A percentile compares a stretch with the other conserved stretches of the same genome.
Evolutionary conservation across 2,888 invertebrate genomes (phyloP).

Genomic region (Neoscelio sp.): DNA sequence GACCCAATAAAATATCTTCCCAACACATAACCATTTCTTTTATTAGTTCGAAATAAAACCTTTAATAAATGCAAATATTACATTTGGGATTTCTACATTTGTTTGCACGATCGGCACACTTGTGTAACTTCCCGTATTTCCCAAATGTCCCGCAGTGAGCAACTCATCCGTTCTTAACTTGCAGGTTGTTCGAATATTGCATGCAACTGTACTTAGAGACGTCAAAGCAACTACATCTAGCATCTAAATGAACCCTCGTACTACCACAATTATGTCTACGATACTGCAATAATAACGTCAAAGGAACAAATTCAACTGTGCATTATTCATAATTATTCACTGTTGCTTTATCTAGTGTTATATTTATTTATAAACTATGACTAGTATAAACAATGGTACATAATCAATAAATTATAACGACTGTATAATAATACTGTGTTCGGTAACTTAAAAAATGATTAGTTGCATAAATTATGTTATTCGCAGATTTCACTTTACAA

Average conservation of each 20-base stretch:
- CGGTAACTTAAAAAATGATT: conserved; percentile 21
- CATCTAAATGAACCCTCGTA: background rate
- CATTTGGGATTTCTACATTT: conserved; percentile 16
- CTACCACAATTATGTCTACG: background rate
- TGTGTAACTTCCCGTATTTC: no score
- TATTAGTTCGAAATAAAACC: conserved; percentile 1
- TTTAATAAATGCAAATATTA: conserved; percentile 28
- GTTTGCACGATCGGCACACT: no score
- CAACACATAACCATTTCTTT: no score
- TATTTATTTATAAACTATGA: conserved; percentile 38
- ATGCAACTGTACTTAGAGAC: no score
- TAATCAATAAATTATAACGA: conserved; percentile 5
- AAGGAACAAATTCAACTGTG: background rate
- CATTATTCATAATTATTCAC: background rate
- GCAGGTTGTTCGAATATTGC: no score
- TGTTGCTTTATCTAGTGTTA: conserved; percentile 9
- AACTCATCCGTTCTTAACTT: conserved; percentile 4
- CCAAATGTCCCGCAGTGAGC: conserved; percentile 18
- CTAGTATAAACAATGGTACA: conserved; percentile 37
- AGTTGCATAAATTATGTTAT: no score
- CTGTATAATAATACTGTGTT: conserved; percentile 18
- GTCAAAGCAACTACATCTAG: background rate
- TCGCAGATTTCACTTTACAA: no score
- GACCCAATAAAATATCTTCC: no score
- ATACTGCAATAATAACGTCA: background rate